Evolutionary conservation across 1,140 invertebrate genomes (phyloP), one percentile per base, ranked within the genome.

Genomic region (Notospermus geniculatus): DNA sequence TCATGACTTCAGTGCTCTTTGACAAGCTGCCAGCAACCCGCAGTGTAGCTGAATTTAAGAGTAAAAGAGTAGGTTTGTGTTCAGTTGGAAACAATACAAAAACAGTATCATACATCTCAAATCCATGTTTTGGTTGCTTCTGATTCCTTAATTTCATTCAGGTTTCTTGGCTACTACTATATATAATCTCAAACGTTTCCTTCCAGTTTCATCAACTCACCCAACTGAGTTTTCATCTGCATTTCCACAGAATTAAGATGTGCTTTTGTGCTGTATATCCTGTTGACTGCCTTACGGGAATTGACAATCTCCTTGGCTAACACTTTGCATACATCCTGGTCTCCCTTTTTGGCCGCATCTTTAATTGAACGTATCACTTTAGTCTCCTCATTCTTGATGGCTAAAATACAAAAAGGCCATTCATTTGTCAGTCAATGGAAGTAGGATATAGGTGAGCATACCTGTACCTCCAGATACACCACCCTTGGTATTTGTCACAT

Each of bases 141-240:
- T n/a, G n/a, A n/a, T n/a, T n/a, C n/a, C n/a, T n/a, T n/a, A n/a
- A n/a, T n/a, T n/a, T n/a, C n/a, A n/a, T n/a, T n/a, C n/a, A n/a
- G n/a, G n/a, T n/a, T n/a, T n/a, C n/a, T n/a, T n/a, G n/a, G n/a
- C n/a, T n/a, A n/a, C n/a, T n/a, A n/a, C n/a, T n/a, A n/a, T n/a
- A n/a, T n/a, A n/a, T n/a, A n/a, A n/a, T n/a, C n/a, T n/a, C n/a
- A n/a, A n/a, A n/a, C n/a, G n/a, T n/a, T n/a, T n/a, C n/a, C n/a
- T n/a, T n/a, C n/a, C n/a, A 41, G 45, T 54, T 22, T 17, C 22
- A 25, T n/a, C 25, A 29, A 56, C 81, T 78, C 83, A 93, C 91
- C 89, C 65, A 98, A 81, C 80, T 99, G 97, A 80, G 98, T 95
- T 79, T 97, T 96, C 94, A 99, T 98, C 82, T 95, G 92, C 82